These are phyloP conservation scores for Parambassis ranga DNA, from an alignment of 2,797 vertebrate species.

Conservation along the genomic window DNA sequence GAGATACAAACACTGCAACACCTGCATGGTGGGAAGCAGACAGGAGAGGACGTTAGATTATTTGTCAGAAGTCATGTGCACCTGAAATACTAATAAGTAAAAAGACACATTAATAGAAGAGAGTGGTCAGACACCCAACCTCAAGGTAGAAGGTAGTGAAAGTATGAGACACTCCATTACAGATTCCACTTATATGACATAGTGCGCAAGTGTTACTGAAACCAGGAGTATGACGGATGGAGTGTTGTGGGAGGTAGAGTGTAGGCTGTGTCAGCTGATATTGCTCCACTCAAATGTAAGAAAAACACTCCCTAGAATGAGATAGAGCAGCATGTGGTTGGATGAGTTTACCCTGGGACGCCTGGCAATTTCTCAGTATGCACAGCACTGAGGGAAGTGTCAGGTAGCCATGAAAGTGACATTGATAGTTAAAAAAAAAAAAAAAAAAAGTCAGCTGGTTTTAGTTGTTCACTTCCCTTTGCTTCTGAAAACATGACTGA, in stretches of 20 bases:
- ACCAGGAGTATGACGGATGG: slow-evolving; percentile 45
- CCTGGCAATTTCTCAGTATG: slow-evolving; percentile 14
- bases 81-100: too few species aligned
- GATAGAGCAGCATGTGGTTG: slow-evolving; percentile 38
- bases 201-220: slow-evolving; percentile 51
- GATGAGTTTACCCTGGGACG: slow-evolving; percentile 50
- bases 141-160: slow-evolving; percentile 5
- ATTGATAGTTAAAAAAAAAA: too few species aligned
- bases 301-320: slow-evolving; percentile 65
- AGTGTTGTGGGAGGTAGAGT: slow-evolving; percentile 49
- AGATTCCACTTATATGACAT: slow-evolving; percentile 66
- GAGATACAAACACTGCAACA: slow-evolving; percentile 82
- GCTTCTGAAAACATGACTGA: not conserved
- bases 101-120: not conserved
- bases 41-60: not conserved
- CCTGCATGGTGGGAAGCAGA: slow-evolving; percentile 70
- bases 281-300: slow-evolving; percentile 56
- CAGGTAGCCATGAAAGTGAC: slow-evolving; percentile 8
- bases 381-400: not conserved
- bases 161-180: slow-evolving; percentile 10
- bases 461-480: not conserved
- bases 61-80: too few species aligned
- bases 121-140: not conserved
- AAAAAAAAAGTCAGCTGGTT: not conserved
- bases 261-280: slow-evolving; percentile 66